Percentiles rank a stretch among this genome's conserved stretches.
Conservation (phyloP, 2,797 vertebrate species). For the Channallabes apus region DNA sequence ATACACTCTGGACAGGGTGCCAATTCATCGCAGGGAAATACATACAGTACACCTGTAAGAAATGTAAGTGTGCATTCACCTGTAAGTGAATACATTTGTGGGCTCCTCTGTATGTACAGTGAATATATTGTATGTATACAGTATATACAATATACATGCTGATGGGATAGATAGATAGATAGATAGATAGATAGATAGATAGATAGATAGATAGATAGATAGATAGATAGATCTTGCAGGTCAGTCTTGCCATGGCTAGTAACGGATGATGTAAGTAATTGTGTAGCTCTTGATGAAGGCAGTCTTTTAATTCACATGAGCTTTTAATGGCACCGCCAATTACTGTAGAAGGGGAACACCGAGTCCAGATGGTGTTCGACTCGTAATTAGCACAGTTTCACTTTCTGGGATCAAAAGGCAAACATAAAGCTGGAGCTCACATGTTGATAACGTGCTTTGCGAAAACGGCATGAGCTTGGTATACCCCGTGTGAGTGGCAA, state of each 20-base stretch:
- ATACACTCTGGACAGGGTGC: too few relatives aligned
- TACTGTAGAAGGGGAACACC: constrained; percentile 59
- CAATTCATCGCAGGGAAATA: too few relatives aligned
- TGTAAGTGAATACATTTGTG: too few relatives aligned
- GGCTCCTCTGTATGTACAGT: too few relatives aligned
- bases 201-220: too few relatives aligned
- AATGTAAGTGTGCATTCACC: too few relatives aligned
- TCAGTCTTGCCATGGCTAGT: not conserved
- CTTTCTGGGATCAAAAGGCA: constrained; percentile 63
- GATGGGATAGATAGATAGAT: too few relatives aligned
- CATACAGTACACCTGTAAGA: too few relatives aligned
- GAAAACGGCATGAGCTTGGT: constrained; percentile 44
- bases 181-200: too few relatives aligned
- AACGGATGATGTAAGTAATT: constrained; percentile 40
- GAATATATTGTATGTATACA: too few relatives aligned
- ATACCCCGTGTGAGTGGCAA: constrained; percentile 29
- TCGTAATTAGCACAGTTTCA: constrained; percentile 67
- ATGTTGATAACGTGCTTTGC: constrained; percentile 58
- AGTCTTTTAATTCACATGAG: constrained; percentile 51
- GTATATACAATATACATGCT: too few relatives aligned
- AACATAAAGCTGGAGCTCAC: constrained; percentile 52
- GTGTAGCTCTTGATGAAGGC: constrained; percentile 49
- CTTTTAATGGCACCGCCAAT: constrained; percentile 59
- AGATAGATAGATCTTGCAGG: not conserved
- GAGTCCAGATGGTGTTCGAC: constrained; percentile 62